Percentiles rank a stretch among this genome's conserved stretches.
phyloP scores from a whole-genome alignment of 2,888 invertebrate species.

The Nudaria mundana region DNA sequence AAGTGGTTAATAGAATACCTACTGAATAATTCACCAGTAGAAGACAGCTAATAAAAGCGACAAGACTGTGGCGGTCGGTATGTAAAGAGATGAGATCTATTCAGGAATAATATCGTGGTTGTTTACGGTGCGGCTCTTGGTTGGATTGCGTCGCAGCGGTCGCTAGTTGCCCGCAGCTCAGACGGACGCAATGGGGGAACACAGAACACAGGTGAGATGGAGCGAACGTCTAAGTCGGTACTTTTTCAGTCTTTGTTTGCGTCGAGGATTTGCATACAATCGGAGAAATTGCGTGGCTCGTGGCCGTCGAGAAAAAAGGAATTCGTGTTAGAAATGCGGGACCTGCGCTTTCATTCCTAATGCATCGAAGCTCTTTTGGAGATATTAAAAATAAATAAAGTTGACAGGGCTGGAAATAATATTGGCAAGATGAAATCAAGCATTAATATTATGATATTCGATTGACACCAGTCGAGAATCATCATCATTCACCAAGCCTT shows the following conservation, averaged over 20 bases:
- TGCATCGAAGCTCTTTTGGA: too few relatives aligned
- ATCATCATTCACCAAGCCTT: too few relatives aligned
- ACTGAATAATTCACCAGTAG: constrained; percentile 70
- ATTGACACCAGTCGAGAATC: too few relatives aligned
- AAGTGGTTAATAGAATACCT: constrained; percentile 70
- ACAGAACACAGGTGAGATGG: constrained; percentile 64
- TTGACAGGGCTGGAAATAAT: too few relatives aligned
- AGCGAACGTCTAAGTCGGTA: constrained; percentile 64
- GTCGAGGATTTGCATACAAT: constrained; percentile 76
- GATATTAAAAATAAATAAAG: too few relatives aligned
- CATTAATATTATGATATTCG: too few relatives aligned
- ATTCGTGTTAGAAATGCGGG: constrained; percentile 51
- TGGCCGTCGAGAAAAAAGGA: constrained; percentile 58
- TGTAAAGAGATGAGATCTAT: constrained; percentile 69
- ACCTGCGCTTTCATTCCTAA: constrained; percentile 38
- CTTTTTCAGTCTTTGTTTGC: constrained; percentile 78
- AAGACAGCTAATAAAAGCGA: constrained; percentile 68
- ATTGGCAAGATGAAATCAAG: too few relatives aligned
- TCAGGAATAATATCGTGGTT: constrained; percentile 67
- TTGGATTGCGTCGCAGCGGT: constrained; percentile 50
- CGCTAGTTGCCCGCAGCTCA: constrained; percentile 53
- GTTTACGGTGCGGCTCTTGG: constrained; percentile 50
- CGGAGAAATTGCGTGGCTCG: constrained; percentile 73
- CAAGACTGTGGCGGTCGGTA: constrained; percentile 63
- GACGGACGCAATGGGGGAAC: constrained; percentile 47